phyloP scores from a whole-genome alignment of 1,140 invertebrate genomes.

The Neelides sp. region DNA sequence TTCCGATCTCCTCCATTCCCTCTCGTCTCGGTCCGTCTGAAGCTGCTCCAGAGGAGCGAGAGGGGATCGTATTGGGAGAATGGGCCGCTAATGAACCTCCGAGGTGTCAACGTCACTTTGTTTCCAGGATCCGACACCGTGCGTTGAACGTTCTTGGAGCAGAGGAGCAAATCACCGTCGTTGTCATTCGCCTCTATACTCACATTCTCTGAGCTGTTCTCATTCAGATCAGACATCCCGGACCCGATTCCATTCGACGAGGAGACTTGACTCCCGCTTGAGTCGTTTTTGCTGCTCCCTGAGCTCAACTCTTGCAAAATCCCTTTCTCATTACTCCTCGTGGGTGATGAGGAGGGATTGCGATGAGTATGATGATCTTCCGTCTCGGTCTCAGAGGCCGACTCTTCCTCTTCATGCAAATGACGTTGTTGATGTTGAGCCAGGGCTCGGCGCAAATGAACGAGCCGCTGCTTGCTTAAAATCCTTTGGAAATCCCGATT shows the following conservation, averaged over 20 bases:
- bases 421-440: slow-evolving; percentile 40
- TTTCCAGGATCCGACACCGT: slow-evolving; percentile 30
- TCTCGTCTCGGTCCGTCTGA: slow-evolving; percentile 20
- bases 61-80: slow-evolving; percentile 29
- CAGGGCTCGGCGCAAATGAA: slow-evolving; percentile 44
- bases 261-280: slow-evolving; percentile 23
- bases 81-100: slow-evolving; percentile 28
- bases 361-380: slow-evolving; percentile 37
- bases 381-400: slow-evolving; percentile 38
- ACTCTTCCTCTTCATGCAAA: slow-evolving; percentile 37
- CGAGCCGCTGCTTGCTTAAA: slow-evolving; percentile 52
- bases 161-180: slow-evolving; percentile 18
- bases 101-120: slow-evolving; percentile 24
- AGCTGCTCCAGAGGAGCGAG: slow-evolving; percentile 30
- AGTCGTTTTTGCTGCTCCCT: slow-evolving; percentile 14
- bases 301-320: background rate
- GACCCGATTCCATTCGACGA: slow-evolving; percentile 30
- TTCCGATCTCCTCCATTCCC: background rate
- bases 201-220: slow-evolving; percentile 28
- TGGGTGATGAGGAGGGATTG: too few species aligned
- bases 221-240: slow-evolving; percentile 32
- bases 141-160: slow-evolving; percentile 28
- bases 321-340: slow-evolving; percentile 4
- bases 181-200: slow-evolving; percentile 8
- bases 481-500: slow-evolving; percentile 69